Base-by-base conservation (phyloP, 2,888 invertebrate species). In the Salpingus planirostris region DNA sequence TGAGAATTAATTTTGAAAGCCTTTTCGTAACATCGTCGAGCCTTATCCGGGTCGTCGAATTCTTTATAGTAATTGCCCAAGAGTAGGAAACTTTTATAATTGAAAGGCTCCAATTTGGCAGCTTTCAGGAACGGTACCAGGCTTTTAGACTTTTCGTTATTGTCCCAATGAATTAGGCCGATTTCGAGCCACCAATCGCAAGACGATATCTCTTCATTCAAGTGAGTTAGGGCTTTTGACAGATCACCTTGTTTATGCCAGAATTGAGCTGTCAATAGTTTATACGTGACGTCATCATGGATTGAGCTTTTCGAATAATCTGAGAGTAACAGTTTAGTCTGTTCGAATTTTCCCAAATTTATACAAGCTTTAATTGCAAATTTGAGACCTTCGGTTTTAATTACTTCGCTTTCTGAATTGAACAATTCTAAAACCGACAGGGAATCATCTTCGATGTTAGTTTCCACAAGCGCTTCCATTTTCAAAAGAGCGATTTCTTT, bases 1-100 rank as follows among this genome's bases (percentile, higher is more conserved):
- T 67, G 63, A 7, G 74, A 70, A 66, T 86, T 81, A 2, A 92
- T 68, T 53, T 76, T 77, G 43, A 84, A 73, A 23, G 88, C 80
- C 62, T 86, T 89, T 63, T 89, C 83, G 60, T 80, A 90, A 62
- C 90, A 92, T 55, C 83, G 81, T 43, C 75, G 74, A 1, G 90
- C 80, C 50, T 87, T 81, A 28, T 73, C 69, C n/a, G 74, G 57
- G 55, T 90, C 82, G 29, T 73, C 71, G 21, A 69, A 63, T 27
- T 71, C 59, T 37, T 70, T 65, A 61, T 90, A 91, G 57, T 78
- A 81, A 50, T 76, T 70, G 1, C 90, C 92, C 39, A 92, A 67
- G 57, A 79, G 75, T 15, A 80, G 63, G 59, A 89, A 88, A 44
- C 80, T 80, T 29, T 76, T 69, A 47, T 78, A 76, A 63, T 80